phyloP scores from a whole-genome alignment of 1,140 invertebrate genomes.

The Macrocentrus cingulum region DNA sequence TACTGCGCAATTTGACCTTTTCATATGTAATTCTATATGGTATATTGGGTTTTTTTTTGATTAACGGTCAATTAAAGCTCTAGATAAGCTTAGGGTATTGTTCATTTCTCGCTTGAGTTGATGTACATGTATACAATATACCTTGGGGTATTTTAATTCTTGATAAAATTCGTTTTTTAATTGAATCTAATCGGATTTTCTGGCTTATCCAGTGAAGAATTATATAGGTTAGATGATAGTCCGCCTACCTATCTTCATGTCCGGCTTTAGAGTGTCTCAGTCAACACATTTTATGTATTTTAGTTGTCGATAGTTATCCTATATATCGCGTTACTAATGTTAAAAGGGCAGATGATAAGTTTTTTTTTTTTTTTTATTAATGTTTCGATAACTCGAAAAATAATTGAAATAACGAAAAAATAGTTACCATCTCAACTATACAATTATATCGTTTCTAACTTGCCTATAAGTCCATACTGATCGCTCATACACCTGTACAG shows the following conservation, averaged over 20 bases:
- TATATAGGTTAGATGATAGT: too few relatives aligned
- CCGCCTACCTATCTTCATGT: too few relatives aligned
- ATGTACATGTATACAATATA: not conserved
- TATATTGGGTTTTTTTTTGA: not conserved
- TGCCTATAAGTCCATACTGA: not conserved
- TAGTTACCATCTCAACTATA: not conserved
- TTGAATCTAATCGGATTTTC: too few relatives aligned
- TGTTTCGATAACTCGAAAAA: too few relatives aligned
- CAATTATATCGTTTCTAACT: not conserved
- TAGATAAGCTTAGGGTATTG: not conserved
- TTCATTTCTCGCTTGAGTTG: not conserved
- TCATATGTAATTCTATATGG: not conserved
- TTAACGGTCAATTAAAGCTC: not conserved
- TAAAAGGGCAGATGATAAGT: too few relatives aligned
- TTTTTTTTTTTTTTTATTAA: too few relatives aligned
- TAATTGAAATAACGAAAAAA: too few relatives aligned
- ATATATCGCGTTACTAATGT: too few relatives aligned
- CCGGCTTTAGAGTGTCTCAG: too few relatives aligned
- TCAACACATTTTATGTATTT: too few relatives aligned
- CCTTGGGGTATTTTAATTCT: not conserved
- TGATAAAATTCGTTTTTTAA: conserved; percentile 10
- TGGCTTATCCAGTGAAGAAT: too few relatives aligned
- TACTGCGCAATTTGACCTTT: not conserved
- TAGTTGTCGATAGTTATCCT: too few relatives aligned
- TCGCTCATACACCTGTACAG: conserved; percentile 17